Evolutionary conservation across 1,140 invertebrate genomes (phyloP).

Genomic region (Temnothorax curvispinosus): DNA sequence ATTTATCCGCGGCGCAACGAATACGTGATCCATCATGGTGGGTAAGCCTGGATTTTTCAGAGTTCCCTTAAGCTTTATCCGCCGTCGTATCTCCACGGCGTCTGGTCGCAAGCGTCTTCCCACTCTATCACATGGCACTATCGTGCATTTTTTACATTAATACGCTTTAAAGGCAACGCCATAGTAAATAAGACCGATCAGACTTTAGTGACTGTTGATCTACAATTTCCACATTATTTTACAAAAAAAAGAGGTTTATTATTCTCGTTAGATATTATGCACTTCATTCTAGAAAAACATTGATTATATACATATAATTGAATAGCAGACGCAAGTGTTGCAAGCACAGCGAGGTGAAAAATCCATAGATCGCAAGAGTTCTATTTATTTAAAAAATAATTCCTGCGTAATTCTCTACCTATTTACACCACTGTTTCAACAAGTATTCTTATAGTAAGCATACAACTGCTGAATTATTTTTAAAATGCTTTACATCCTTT

Average conservation of each 20-base stretch:
- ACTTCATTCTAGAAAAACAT: background rate
- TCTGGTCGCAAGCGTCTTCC: constrained; percentile 13
- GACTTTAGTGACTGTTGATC: background rate
- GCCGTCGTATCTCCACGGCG: background rate
- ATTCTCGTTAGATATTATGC: background rate
- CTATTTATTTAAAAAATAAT: background rate
- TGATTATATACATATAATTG: background rate
- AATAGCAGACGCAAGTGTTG: background rate
- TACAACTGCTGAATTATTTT: background rate
- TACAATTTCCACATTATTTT: background rate
- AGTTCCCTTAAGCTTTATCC: constrained; percentile 70
- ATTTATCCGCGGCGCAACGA: constrained; percentile 71
- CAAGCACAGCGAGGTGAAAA: background rate
- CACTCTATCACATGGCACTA: background rate
- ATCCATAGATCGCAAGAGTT: background rate
- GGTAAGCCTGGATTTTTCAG: constrained; percentile 65
- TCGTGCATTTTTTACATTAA: background rate
- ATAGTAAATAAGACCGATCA: background rate
- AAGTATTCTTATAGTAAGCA: background rate
- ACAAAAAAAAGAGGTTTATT: background rate
- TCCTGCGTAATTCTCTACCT: background rate
- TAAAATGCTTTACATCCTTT: background rate
- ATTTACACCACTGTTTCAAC: background rate
- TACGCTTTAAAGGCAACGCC: background rate
- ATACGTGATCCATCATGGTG: constrained; percentile 72